Conservation (phyloP, 2,888 invertebrate genomes). For the Sisyra terminalis region DNA sequence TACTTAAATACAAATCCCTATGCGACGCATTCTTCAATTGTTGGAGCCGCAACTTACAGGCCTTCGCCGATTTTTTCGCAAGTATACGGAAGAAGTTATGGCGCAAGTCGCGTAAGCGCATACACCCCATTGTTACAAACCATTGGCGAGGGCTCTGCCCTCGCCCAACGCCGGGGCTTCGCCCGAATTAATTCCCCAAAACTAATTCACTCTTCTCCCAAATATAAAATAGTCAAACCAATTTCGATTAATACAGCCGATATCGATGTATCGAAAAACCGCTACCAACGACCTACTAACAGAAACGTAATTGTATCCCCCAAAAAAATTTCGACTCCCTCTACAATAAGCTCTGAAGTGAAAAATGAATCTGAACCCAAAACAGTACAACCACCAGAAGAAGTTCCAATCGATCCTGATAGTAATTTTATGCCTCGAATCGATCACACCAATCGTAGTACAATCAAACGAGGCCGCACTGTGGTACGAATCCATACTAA, state of each 20-base stretch:
- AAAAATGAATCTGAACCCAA: conserved; percentile 8
- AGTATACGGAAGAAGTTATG: conserved; percentile 18
- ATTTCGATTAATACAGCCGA: conserved; percentile 69
- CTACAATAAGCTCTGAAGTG: conserved; percentile 10
- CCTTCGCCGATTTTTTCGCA: conserved; percentile 16
- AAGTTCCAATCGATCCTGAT: conserved; percentile 11
- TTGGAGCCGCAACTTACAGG: conserved; percentile 20
- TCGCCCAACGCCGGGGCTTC: conserved; percentile 24
- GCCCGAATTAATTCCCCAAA: conserved; percentile 32
- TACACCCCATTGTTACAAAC: conserved; percentile 61
- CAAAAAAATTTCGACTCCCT: conserved; percentile 10
- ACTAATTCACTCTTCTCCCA: conserved; percentile 31
- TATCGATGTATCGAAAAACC: conserved; percentile 63
- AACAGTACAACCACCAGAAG: conserved; percentile 8
- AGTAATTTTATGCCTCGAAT: conserved; percentile 29
- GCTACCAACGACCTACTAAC: conserved; percentile 30
- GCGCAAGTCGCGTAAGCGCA: conserved; percentile 21
- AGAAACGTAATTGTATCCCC: conserved; percentile 18
- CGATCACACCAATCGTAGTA: conserved; percentile 33
- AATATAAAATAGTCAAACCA: conserved; percentile 39
- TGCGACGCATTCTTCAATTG: conserved; percentile 31
- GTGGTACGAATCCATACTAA: conserved; percentile 59
- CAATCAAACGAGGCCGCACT: conserved; percentile 54
- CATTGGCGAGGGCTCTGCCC: conserved; percentile 42
- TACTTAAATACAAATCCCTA: conserved; percentile 33